phyloP scores from a whole-genome alignment of 2,888 invertebrate species.

The Heliconius aoede region DNA sequence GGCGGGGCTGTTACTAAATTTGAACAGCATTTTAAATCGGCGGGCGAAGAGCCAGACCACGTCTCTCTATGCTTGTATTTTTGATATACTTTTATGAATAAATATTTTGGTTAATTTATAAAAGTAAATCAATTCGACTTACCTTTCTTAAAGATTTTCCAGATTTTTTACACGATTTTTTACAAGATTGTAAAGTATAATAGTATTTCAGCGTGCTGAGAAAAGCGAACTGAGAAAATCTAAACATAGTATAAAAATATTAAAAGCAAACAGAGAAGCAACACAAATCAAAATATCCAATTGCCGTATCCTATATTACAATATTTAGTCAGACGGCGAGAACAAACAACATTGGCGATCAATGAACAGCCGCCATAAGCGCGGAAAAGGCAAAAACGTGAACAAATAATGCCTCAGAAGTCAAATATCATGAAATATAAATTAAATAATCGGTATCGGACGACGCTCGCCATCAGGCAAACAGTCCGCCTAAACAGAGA shows the following conservation, averaged over 20 bases:
- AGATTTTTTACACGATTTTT: too few relatives aligned
- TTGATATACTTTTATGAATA: neutral
- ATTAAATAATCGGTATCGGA: constrained; percentile 42
- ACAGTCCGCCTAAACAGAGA: constrained; percentile 42
- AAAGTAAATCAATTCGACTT: too few relatives aligned
- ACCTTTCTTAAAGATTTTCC: too few relatives aligned
- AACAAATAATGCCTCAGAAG: constrained; percentile 18
- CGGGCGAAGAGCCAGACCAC: constrained; percentile 37
- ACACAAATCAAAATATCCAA: constrained; percentile 3
- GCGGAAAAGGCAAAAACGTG: constrained; percentile 31
- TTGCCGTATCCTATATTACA: constrained; percentile 2
- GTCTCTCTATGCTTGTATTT: constrained; percentile 10
- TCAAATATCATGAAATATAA: constrained; percentile 28
- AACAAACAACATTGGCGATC: constrained; percentile 26
- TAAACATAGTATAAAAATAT: neutral
- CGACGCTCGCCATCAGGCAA: constrained; percentile 42
- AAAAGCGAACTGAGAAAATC: neutral
- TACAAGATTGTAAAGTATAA: too few relatives aligned
- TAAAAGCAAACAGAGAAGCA: neutral
- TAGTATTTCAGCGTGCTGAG: neutral
- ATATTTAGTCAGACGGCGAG: constrained; percentile 31
- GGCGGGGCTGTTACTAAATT: constrained; percentile 37
- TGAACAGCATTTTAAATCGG: constrained; percentile 37
- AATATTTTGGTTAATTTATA: too few relatives aligned
- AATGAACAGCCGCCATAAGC: constrained; percentile 29